Conservation (phyloP, 2,888 invertebrate species). For the Platycheirus albimanus region DNA sequence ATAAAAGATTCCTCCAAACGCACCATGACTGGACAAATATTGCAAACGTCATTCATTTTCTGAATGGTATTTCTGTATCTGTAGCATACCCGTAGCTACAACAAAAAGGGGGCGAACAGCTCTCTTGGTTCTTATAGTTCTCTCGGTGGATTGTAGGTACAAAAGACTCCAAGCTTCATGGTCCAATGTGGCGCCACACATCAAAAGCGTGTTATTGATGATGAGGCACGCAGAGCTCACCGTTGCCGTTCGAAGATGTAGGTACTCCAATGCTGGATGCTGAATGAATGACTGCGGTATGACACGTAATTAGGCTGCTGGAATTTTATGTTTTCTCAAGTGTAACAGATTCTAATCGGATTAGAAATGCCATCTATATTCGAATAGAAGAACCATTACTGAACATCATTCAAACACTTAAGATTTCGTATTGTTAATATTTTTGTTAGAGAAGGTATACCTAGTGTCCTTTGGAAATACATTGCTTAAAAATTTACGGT, state of each 20-base stretch:
- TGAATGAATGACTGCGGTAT: constrained; percentile 64
- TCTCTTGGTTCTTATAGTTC: neutral
- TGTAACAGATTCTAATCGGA: constrained; percentile 74
- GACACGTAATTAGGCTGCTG: constrained; percentile 74
- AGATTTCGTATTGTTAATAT: neutral
- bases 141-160: constrained; percentile 9
- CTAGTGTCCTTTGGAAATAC: constrained; percentile 6
- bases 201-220: constrained; percentile 73
- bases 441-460: neutral
- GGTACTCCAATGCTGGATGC: no score
- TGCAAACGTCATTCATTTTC: constrained; percentile 68
- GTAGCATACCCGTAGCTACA: no score
- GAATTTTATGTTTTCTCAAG: constrained; percentile 73
- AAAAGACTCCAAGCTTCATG: constrained; percentile 47
- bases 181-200: constrained; percentile 71
- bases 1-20: constrained; percentile 60
- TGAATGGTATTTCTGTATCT: constrained; percentile 14
- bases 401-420: constrained; percentile 12
- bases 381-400: constrained; percentile 12
- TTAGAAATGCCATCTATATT: constrained; percentile 69
- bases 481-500: neutral
- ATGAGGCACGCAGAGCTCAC: constrained; percentile 24
- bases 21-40: constrained; percentile 72
- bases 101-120: constrained; percentile 14
- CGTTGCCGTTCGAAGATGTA: no score